A percentile compares a stretch with the other conserved stretches of the same genome.
Evolutionary conservation across 35 echinoderm and acorn worm species (phyloP).

Genomic region (Patiria miniata): DNA sequence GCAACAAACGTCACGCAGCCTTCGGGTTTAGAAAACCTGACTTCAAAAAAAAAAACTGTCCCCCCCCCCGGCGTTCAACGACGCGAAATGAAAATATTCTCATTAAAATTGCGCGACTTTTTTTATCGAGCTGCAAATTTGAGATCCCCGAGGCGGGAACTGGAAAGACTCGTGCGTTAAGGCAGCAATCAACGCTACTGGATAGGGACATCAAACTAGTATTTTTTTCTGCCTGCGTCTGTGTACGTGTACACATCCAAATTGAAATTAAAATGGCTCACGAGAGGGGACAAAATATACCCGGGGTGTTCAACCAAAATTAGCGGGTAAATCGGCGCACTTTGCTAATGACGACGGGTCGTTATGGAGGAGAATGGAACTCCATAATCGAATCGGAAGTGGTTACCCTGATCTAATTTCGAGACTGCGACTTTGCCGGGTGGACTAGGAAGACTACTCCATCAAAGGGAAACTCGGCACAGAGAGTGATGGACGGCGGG

Average conservation of each 20-base stretch:
- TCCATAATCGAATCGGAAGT: background rate
- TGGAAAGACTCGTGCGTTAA: too few relatives aligned
- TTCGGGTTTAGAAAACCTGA: background rate
- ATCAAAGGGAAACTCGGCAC: too few relatives aligned
- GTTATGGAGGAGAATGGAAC: background rate
- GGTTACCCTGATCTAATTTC: background rate
- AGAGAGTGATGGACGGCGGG: too few relatives aligned
- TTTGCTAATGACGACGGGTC: background rate
- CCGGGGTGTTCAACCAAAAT: too few relatives aligned
- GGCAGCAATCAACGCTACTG: too few relatives aligned
- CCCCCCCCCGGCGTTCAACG: background rate
- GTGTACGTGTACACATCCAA: too few relatives aligned
- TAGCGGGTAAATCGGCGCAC: background rate
- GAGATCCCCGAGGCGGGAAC: background rate
- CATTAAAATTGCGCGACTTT: background rate
- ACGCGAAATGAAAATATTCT: slow-evolving; percentile 15
- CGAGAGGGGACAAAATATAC: background rate
- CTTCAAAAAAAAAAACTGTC: background rate
- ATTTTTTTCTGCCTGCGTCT: too few relatives aligned
- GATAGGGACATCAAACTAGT: too few relatives aligned
- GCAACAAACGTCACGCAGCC: slow-evolving; percentile 15
- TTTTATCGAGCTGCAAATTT: slow-evolving; percentile 16
- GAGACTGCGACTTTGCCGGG: background rate
- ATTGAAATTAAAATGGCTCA: slow-evolving; percentile 12
- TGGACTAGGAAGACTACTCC: too few relatives aligned